Percentiles rank a stretch among this genome's conserved stretches.
phyloP scores from a whole-genome alignment of 1,140 invertebrate genomes.

The Carposina sasakii region DNA sequence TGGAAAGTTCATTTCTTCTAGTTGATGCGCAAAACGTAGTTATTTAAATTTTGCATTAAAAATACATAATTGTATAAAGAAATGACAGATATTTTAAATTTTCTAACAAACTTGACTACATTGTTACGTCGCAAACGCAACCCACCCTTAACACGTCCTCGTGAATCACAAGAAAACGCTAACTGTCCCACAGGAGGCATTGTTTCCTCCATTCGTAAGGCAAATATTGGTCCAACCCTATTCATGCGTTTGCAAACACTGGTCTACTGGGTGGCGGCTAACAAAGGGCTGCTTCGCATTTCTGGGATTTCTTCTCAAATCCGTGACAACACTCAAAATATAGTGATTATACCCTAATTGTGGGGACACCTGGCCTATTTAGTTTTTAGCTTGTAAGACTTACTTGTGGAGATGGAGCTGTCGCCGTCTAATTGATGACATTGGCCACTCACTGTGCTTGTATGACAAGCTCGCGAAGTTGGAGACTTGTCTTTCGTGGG shows the following conservation, averaged over 20 bases:
- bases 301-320: constrained; percentile 49
- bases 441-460: constrained; percentile 40
- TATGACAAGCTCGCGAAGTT: constrained; percentile 41
- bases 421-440: constrained; percentile 50
- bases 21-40: too few relatives aligned
- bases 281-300: constrained; percentile 54
- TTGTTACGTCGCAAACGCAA: too few relatives aligned
- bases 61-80: too few relatives aligned
- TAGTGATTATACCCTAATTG: constrained; percentile 68
- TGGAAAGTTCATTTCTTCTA: too few relatives aligned
- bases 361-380: constrained; percentile 61
- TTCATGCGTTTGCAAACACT: constrained; percentile 62
- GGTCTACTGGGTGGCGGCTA: constrained; percentile 57
- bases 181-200: constrained; percentile 56
- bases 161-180: constrained; percentile 48
- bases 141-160: constrained; percentile 40
- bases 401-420: constrained; percentile 43
- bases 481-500: constrained; percentile 3
- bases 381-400: constrained; percentile 53
- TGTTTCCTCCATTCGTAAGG: constrained; percentile 65
- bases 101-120: too few relatives aligned
- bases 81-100: too few relatives aligned
- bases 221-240: constrained; percentile 62
- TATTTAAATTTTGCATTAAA: too few relatives aligned
- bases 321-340: constrained; percentile 66